A percentile compares a stretch with the other conserved stretches of the same genome.
Evolutionary conservation across 2,888 invertebrate species (phyloP).

Genomic region (Euzetes globulus): DNA sequence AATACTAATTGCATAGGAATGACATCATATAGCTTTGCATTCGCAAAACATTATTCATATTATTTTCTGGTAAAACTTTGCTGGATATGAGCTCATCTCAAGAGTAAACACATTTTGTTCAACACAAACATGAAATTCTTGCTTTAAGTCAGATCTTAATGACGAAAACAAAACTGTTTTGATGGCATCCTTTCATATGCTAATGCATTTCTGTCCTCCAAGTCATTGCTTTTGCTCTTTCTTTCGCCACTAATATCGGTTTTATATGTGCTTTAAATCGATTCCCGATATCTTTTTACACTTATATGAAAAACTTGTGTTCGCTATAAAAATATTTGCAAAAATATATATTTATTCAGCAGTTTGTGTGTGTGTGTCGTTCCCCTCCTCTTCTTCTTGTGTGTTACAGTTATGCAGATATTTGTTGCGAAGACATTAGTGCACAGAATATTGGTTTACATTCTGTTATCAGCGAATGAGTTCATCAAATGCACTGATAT

Average conservation of each 20-base stretch:
- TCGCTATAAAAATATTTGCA: not conserved
- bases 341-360: not conserved
- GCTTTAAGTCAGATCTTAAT: not conserved
- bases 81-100: no score
- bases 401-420: not conserved
- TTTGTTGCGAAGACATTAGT: not conserved
- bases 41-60: no score
- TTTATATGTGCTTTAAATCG: slow-evolving; percentile 11
- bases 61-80: no score
- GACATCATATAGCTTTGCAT: no score
- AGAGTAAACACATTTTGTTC: no score
- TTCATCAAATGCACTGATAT: no score
- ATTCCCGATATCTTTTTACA: not conserved
- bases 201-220: not conserved
- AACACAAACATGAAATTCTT: not conserved
- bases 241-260: not conserved
- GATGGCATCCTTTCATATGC: not conserved
- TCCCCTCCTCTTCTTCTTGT: not conserved
- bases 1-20: no score
- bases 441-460: not conserved
- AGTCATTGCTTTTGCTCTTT: not conserved
- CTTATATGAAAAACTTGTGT: no score
- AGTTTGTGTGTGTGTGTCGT: not conserved
- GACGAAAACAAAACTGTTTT: not conserved
- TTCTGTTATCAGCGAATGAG: not conserved